Evolutionary conservation across 2,113 vertebrate genomes (phyloP).

Genomic region (Ophiodon elongatus): DNA sequence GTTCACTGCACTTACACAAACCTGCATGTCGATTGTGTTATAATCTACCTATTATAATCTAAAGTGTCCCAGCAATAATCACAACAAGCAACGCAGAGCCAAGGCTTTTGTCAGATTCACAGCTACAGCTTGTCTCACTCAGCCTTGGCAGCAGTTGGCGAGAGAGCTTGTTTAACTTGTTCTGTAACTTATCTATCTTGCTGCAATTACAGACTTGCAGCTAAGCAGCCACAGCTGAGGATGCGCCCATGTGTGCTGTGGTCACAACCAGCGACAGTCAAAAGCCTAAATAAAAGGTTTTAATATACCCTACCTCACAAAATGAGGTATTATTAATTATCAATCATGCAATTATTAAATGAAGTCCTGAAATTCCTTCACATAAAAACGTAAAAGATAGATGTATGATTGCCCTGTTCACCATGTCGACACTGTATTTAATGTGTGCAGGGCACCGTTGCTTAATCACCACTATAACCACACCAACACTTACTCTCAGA

Average conservation of each 20-base stretch:
- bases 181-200: not conserved
- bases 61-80: not conserved
- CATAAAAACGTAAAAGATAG: slow-evolving; percentile 4
- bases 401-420: not conserved
- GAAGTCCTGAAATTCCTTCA: not conserved
- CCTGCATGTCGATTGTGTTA: not conserved
- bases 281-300: not conserved
- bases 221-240: not conserved
- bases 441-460: not conserved
- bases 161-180: not conserved
- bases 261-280: not conserved
- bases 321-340: not conserved
- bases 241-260: not conserved
- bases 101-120: not conserved
- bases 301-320: not conserved
- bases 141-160: not conserved
- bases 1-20: not conserved
- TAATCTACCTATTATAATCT: not conserved
- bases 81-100: not conserved
- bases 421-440: not conserved
- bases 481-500: slow-evolving; percentile 72
- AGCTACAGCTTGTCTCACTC: no score
- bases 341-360: not conserved
- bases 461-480: not conserved
- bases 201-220: not conserved